Evolutionary conservation across 2,888 invertebrate species (phyloP).

Genomic region (Cacoxenus indagator): DNA sequence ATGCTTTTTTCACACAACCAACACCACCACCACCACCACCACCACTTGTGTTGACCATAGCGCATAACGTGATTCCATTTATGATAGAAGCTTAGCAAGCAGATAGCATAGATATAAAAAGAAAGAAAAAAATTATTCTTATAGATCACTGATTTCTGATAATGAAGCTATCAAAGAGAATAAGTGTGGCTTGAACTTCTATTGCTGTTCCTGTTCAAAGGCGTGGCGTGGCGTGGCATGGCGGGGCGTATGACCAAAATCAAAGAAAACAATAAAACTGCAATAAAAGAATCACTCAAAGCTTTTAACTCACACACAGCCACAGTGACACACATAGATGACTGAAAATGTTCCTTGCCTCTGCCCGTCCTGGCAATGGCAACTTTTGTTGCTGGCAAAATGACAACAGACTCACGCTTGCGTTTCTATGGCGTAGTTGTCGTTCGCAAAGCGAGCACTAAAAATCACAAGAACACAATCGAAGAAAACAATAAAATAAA

Average conservation of each 20-base stretch:
- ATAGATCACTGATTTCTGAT: slow-evolving; percentile 59
- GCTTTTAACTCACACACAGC: slow-evolving; percentile 48
- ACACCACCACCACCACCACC: no score
- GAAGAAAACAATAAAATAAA: slow-evolving; percentile 48
- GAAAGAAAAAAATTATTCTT: slow-evolving; percentile 36
- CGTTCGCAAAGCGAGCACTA: slow-evolving; percentile 37
- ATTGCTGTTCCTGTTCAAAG: not conserved
- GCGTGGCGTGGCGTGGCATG: not conserved
- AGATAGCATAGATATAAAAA: no score
- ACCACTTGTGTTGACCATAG: not conserved
- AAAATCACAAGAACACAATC: slow-evolving; percentile 58
- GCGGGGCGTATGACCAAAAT: slow-evolving; percentile 4
- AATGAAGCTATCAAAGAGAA: slow-evolving; percentile 52
- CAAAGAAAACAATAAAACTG: slow-evolving; percentile 54
- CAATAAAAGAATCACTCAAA: slow-evolving; percentile 58
- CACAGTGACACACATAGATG: slow-evolving; percentile 13
- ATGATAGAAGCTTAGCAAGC: not conserved
- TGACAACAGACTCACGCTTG: slow-evolving; percentile 62
- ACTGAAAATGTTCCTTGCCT: slow-evolving; percentile 17
- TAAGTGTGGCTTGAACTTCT: not conserved
- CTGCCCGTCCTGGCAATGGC: slow-evolving; percentile 13
- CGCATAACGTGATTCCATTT: slow-evolving; percentile 12
- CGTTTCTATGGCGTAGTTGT: not conserved
- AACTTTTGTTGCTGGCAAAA: slow-evolving; percentile 51
- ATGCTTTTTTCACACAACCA: no score